Evolutionary conservation across 2,113 vertebrate genomes (phyloP), one percentile per base, ranked within the genome.

Genomic region (Gymnogyps californianus): DNA sequence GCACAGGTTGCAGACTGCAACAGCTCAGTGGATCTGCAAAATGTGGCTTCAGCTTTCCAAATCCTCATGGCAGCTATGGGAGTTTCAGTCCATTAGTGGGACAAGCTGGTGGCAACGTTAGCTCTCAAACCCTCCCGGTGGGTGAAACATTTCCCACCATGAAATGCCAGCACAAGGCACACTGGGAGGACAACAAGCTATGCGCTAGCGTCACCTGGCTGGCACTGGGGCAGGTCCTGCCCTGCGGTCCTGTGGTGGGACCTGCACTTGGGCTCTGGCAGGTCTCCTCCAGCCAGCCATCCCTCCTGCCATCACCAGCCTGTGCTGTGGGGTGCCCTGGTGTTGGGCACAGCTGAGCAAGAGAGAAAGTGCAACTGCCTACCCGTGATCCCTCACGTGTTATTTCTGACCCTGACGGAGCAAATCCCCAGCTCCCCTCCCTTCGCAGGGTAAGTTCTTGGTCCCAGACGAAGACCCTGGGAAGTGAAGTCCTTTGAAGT

Each of bases 401-500:
- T 79, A 31, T 87, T 90, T 88, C 71, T 69, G 42, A 65, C 40
- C 20, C 28, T 29, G 38, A 89, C n/a, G 72, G 54, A 69, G 57
- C n/a, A 49, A 83, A 49, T 3, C 7, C 36, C 8, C 36, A 36
- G 9, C 17, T 69, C 51, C 9, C 20, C 36, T 80, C 55, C 20
- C 62, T 77, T 77, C 0, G 0, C 22, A 58, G 36, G 10, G 3
- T 32, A 77, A 72, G 29, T 77, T 77, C 34, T 71, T 88, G 57
- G 40, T 77, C 57, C 17, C 10, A 11, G 52, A 87, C 49, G n/a
- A 91, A 87, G 40, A 88, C 32, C 31, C 11, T 47, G 58, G n/a
- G 40, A 91, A 89, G 16, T 58, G n/a, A 92, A 92, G 26, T 67
- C 42, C n/a, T 95, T 93, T 90, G 36, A 85, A 88, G 70, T 88